Conservation (phyloP, 2,888 invertebrate species). For the Disparrhopalites patrizii region DNA sequence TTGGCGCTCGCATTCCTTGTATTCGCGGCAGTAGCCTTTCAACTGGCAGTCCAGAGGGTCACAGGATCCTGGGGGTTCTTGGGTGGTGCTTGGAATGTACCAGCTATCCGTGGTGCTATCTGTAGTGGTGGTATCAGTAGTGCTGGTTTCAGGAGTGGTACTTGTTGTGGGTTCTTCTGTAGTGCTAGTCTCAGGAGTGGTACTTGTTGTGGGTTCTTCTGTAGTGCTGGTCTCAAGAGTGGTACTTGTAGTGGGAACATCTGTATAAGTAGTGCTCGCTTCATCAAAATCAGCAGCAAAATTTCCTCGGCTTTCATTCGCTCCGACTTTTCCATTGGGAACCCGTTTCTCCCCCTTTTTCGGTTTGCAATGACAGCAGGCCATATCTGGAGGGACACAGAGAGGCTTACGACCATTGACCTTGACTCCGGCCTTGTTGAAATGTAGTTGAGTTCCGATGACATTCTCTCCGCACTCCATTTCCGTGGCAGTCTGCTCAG, state of each 20-base stretch:
- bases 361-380: conserved; percentile 1
- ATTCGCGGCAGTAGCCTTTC: conserved; percentile 8
- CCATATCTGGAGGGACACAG: conserved; percentile 8
- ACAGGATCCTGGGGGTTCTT: neutral
- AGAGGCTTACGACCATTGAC: neutral
- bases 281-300: no score
- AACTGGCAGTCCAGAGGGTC: neutral
- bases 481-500: neutral
- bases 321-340: no score
- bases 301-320: no score
- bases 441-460: neutral
- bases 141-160: no score
- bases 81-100: neutral
- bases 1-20: neutral
- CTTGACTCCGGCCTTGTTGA: neutral
- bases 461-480: neutral
- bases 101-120: neutral
- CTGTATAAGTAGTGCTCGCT: no score
- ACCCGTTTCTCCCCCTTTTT: neutral
- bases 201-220: neutral
- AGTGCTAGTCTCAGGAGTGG: neutral
- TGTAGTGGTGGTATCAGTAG: neutral
- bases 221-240: no score
- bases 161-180: neutral
- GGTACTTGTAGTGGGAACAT: no score